Base-by-base conservation (phyloP, 2,797 vertebrate genomes). In the Peromyscus melanophrys region DNA sequence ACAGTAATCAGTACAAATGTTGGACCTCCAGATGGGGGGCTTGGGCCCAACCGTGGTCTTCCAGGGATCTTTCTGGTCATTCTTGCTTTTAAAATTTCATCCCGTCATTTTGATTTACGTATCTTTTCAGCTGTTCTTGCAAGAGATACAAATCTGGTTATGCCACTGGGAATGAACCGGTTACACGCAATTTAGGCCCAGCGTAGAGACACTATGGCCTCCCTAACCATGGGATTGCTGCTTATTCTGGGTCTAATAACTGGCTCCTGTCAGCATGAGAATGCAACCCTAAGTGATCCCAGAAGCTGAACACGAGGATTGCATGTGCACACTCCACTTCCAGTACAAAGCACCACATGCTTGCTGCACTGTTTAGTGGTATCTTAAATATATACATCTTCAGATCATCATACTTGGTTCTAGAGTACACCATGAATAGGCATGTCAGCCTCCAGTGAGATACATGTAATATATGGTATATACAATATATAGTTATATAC, bases 1-100 rank as follows among this genome's bases (percentile, higher is more conserved):
- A 96, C 98, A 97, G 96, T 99, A 99, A 99, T 99, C 98, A 92
- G 98, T 98, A 99, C 99, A 99, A 99, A 99, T 99, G 98, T 97
- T 86, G 96, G 98, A 98, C 97, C 98, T 98, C 84, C 94, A 98
- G 98, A 98, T 88, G 96, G 96, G 96, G 98, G 98, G 97, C 97
- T 98, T 81, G 2, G 81, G 98, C 95, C 97, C 90, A 92, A 97
- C 95, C 97, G 94, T 94, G 96, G 97, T 97, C 98, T 98, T 98
- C 96, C 96, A 98, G 96, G 97, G 94, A 97, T 97, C 97, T 97
- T 91, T 96, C 81, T 94, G 69, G 96, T 97, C 96, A 69, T 81
- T 80, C 76, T 78, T 37, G 9, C 96, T 98, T 98, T 99, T 97
- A 98, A 98, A 98, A 98, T 98, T 97, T 96, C 97, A 98, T 97